Percentiles rank a stretch among this genome's conserved stretches.
Conservation (phyloP, 2,888 invertebrate species). For the Dysmachus trigonus region DNA sequence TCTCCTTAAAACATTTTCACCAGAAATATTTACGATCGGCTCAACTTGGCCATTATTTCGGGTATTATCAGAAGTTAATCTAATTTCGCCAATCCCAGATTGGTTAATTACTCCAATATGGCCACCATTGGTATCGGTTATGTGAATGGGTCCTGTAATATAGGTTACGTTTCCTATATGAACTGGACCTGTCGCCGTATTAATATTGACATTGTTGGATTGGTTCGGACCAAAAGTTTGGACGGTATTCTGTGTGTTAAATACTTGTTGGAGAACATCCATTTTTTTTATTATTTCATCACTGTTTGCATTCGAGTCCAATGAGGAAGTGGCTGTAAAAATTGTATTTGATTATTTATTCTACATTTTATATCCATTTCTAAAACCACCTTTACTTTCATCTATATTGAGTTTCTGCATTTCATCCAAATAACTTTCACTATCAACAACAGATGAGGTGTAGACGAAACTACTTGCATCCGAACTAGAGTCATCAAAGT, state of each 20-base stretch:
- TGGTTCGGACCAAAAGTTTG: slow-evolving; percentile 55
- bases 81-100: not conserved
- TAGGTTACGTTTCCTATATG: slow-evolving; percentile 67
- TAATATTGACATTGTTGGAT: slow-evolving; percentile 60
- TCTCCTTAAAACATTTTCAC: not conserved
- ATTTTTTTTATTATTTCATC: slow-evolving; percentile 52
- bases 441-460: slow-evolving; percentile 43
- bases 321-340: not conserved
- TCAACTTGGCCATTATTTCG: not conserved
- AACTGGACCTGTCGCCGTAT: slow-evolving; percentile 63
- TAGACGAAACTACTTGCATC: slow-evolving; percentile 20
- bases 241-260: slow-evolving; percentile 58
- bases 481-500: slow-evolving; percentile 30
- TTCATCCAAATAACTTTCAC: slow-evolving; percentile 30
- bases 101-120: slow-evolving; percentile 33
- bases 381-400: not conserved
- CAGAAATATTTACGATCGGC: not conserved
- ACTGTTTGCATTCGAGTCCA: not conserved
- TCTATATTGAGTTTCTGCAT: not conserved
- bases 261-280: slow-evolving; percentile 56
- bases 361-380: not conserved
- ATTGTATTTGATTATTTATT: not conserved
- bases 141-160: slow-evolving; percentile 65
- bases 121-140: slow-evolving; percentile 49
- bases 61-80: not conserved